Conservation (phyloP, 1,140 invertebrate species). For the Thaumatotibia leucotreta region DNA sequence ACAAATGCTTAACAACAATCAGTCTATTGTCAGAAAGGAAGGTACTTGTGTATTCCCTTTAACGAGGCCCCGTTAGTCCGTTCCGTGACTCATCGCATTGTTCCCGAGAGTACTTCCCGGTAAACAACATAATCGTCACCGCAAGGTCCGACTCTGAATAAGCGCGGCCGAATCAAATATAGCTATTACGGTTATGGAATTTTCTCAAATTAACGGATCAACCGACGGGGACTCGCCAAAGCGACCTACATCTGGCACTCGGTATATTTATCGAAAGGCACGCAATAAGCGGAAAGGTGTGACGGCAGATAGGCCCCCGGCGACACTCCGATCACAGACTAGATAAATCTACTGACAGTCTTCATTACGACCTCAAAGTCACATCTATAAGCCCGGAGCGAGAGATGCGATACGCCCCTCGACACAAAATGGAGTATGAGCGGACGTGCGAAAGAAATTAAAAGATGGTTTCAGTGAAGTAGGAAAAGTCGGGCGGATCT, state of each 20-base stretch:
- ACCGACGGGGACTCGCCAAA: conserved; percentile 41
- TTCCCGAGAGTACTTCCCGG: conserved; percentile 7
- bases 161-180: background rate
- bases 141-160: conserved; percentile 13
- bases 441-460: background rate
- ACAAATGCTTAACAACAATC: conserved; percentile 75
- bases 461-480: background rate
- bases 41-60: conserved; percentile 50
- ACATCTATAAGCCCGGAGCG: conserved; percentile 44
- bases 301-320: conserved; percentile 69
- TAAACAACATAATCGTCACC: conserved; percentile 15
- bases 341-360: conserved; percentile 73
- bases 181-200: background rate
- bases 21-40: conserved; percentile 76
- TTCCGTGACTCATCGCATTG: conserved; percentile 21
- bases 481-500: background rate
- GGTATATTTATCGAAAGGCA: conserved; percentile 71
- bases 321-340: conserved; percentile 74
- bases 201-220: background rate
- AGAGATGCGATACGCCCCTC: conserved; percentile 37
- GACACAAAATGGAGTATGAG: background rate
- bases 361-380: conserved; percentile 60
- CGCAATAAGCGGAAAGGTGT: conserved; percentile 73
- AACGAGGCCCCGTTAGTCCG: conserved; percentile 50
- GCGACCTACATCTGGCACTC: conserved; percentile 44